A percentile compares a stretch with the other conserved stretches of the same genome.
These are phyloP conservation scores for Poeciliopsis infans DNA, from an alignment of 2,797 vertebrate species.

Conservation along the genomic window DNA sequence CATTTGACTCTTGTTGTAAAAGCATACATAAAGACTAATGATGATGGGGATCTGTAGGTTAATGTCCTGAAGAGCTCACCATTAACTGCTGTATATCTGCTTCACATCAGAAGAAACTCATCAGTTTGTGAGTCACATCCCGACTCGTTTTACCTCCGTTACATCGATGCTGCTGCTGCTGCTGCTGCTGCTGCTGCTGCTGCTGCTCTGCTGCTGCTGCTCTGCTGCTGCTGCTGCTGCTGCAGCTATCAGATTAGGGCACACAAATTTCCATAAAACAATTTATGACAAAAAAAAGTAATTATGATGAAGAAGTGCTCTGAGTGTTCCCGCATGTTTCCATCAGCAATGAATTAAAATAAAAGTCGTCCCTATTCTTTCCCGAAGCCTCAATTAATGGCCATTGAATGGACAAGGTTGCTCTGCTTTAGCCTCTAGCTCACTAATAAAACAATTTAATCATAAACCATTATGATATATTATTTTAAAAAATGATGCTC, in stretches of 20 bases:
- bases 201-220: background rate
- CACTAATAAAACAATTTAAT: constrained; percentile 10
- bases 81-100: background rate
- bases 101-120: constrained; percentile 6
- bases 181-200: background rate
- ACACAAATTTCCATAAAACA: background rate
- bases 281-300: background rate
- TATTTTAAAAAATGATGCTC: background rate
- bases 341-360: background rate
- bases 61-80: constrained; percentile 5
- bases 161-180: background rate
- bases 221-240: background rate
- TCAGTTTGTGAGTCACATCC: background rate
- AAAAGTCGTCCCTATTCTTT: background rate
- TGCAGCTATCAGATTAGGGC: background rate
- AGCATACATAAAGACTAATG: background rate
- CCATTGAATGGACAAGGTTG: background rate
- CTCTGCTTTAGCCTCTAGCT: background rate
- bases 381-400: constrained; percentile 17
- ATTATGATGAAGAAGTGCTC: constrained; percentile 8
- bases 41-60: background rate
- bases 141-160: background rate
- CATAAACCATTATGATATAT: background rate
- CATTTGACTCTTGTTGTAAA: background rate
- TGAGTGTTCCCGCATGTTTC: background rate